These are phyloP conservation scores for Torymus tubicola DNA, from an alignment of 2,888 invertebrate species.

Conservation along the genomic window DNA sequence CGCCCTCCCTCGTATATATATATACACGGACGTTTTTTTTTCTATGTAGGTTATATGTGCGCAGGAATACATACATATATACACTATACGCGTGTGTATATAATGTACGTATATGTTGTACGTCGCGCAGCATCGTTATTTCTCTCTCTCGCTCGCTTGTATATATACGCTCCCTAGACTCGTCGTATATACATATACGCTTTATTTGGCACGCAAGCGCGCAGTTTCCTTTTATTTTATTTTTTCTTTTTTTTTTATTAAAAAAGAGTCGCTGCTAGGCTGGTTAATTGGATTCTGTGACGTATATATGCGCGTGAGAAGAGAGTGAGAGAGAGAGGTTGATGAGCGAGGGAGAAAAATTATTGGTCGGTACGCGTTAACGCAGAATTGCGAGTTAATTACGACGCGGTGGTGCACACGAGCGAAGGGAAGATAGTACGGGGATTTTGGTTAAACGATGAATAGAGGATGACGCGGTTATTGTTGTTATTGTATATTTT, in stretches of 20 bases:
- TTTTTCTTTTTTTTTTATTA: slow-evolving; percentile 10
- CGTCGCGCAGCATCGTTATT: not conserved
- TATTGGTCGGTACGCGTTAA: slow-evolving; percentile 2
- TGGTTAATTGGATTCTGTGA: slow-evolving; percentile 44
- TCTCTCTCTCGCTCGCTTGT: not conserved
- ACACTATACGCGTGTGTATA: too few species aligned
- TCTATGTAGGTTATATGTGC: not conserved
- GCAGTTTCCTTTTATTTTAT: slow-evolving; percentile 5
- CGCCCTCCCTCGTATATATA: not conserved
- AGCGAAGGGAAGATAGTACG: slow-evolving; percentile 1
- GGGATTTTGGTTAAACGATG: not conserved
- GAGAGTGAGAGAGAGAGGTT: too few species aligned
- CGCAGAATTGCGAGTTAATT: slow-evolving; percentile 25
- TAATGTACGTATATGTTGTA: too few species aligned
- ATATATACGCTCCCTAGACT: not conserved
- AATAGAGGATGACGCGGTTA: not conserved
- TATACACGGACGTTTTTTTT: slow-evolving; percentile 4
- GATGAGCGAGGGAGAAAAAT: not conserved
- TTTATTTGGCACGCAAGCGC: slow-evolving; percentile 23
- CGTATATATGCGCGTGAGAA: not conserved
- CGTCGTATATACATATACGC: slow-evolving; percentile 1
- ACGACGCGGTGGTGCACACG: not conserved
- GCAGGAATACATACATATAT: not conserved
- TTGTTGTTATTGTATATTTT: too few species aligned
- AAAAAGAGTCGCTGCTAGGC: slow-evolving; percentile 17